Evolutionary conservation across 2,888 invertebrate genomes (phyloP), one percentile per base, ranked within the genome.

Genomic region (Megaustenia siamemsis): DNA sequence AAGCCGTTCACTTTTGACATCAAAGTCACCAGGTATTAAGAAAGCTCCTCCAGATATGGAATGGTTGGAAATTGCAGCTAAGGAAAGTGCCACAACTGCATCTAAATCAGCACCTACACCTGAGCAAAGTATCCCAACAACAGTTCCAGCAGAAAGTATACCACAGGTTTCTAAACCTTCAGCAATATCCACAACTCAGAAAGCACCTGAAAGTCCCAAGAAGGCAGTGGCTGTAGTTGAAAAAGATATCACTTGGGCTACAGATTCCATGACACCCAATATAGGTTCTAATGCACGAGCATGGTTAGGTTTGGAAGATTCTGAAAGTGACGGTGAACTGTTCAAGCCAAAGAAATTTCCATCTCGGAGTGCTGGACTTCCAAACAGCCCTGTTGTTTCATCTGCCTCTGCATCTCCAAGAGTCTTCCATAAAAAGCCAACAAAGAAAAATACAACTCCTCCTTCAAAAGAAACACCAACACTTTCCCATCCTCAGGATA

Each of bases 311-410:
- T 78, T 90, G 56, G 89, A 88, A 66, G 88, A 89, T 81, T 86
- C 86, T 0, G 90, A 91, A 71, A 90, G 90, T 80, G 90, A 91
- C 78, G 89, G 89, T 95, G 97, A 88, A 94, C 96, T 91, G 93
- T 97, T 89, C 95, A 95, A 53, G 95, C 95, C 89, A 95, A 96
- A 82, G 96, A 96, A 40, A 96, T 84, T 82, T 40, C 32, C 86
- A 53, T 76, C 86, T 38, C 60, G 85, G 3, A 81, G 76, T 63
- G 82, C 85, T 24, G 43, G 71, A n/a, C 60, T 82, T 21, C 82
- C 85, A 10, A 82, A 85, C 28, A 82, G 78, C 49, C 82, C 82
- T 32, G 78, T 73, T 40, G 15, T 78, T 18, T 85, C 85, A 45
- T 73, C 73, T 49, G 76, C 76, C n/a, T 60, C 77, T 18, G 73